Conservation (phyloP, 2,113 vertebrate genomes). For the Glaucomys volans region DNA sequence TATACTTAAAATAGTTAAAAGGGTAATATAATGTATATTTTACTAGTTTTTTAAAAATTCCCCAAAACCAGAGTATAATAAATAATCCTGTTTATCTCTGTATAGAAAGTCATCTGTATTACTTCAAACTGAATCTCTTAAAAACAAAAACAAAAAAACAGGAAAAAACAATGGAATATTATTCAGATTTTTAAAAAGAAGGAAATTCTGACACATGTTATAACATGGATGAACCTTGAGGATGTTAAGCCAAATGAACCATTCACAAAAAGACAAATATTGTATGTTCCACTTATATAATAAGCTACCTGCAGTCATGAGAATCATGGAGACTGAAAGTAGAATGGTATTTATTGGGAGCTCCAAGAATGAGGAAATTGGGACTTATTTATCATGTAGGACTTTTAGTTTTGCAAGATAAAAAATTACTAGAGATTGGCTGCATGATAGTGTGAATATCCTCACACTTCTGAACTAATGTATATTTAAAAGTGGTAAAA, state of each 20-base stretch:
- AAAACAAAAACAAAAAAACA: neutral
- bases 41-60: neutral
- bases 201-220: neutral
- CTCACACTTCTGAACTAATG: neutral
- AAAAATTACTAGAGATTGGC: neutral
- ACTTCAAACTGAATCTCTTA: neutral
- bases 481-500: neutral
- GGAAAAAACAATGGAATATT: neutral
- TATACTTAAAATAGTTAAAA: neutral
- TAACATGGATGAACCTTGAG: neutral
- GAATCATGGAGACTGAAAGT: neutral
- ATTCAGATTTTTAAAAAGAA: conserved; percentile 22
- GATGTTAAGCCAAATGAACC: neutral
- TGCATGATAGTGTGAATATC: neutral
- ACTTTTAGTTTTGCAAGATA: neutral
- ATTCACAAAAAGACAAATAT: neutral
- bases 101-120: neutral
- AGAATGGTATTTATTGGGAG: neutral
- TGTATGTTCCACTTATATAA: neutral
- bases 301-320: neutral
- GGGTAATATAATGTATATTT: conserved; percentile 2
- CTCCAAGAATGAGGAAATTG: neutral
- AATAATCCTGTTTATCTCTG: neutral
- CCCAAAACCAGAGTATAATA: neutral
- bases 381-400: neutral